Evolutionary conservation across 2,113 vertebrate species (phyloP).

Genomic region (Entomyzon cyanotis): DNA sequence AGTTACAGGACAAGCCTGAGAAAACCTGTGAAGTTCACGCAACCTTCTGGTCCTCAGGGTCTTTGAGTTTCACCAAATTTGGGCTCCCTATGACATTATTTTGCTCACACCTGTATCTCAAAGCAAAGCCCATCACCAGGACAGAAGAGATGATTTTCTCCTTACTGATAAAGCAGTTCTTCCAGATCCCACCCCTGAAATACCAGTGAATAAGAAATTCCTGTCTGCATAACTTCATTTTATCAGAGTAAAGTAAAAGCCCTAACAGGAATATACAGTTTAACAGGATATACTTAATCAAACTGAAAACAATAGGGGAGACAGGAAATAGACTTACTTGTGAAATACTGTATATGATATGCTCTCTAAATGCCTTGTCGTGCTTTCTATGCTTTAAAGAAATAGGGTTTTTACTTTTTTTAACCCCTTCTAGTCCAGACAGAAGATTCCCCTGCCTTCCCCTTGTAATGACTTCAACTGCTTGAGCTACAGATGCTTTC

Average conservation of each 20-base stretch:
- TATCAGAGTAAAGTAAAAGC: slow-evolving; percentile 65
- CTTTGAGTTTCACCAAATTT: not conserved
- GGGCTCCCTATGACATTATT: not conserved
- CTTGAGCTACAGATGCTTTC: not conserved
- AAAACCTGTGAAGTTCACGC: not conserved
- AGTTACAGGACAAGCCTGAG: not conserved
- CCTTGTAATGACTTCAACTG: not conserved
- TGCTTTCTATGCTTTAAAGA: slow-evolving; percentile 49
- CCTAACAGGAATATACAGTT: slow-evolving; percentile 82
- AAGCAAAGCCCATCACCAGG: not conserved
- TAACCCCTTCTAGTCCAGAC: not conserved
- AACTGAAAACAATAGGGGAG: slow-evolving; percentile 82
- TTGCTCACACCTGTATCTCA: rapidly evolving
- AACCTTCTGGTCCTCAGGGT: not conserved
- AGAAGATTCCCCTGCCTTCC: not conserved
- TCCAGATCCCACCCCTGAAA: not conserved
- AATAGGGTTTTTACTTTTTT: not conserved
- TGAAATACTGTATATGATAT: slow-evolving; percentile 73
- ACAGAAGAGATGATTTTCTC: rapidly evolving
- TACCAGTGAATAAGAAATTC: not conserved
- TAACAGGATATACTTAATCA: slow-evolving; percentile 86
- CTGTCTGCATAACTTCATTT: slow-evolving; percentile 40
- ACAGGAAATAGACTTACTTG: slow-evolving; percentile 77
- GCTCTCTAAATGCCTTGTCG: slow-evolving; percentile 70
- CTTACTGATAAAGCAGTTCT: not conserved